A percentile compares a stretch with the other conserved stretches of the same genome.
Evolutionary conservation across 2,797 vertebrate genomes (phyloP).

Genomic region (Rhinogobio ventralis): DNA sequence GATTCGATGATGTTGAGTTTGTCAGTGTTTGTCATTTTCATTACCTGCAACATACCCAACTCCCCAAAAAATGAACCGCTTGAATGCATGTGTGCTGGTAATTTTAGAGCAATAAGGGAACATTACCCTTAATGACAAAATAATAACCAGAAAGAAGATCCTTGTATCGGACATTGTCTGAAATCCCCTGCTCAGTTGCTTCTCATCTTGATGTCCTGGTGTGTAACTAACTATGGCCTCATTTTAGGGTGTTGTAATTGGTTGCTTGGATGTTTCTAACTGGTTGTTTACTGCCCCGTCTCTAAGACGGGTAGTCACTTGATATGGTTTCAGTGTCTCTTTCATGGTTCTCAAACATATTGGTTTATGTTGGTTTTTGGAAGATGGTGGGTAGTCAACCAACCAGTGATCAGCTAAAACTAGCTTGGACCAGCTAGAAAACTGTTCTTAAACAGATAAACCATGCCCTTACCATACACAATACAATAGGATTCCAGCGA

Average conservation of each 20-base stretch:
- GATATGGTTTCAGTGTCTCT: not conserved
- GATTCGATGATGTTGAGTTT: slow-evolving; percentile 71
- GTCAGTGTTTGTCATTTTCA: slow-evolving; percentile 45
- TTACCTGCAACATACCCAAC: slow-evolving; percentile 44
- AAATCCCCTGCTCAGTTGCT: slow-evolving; percentile 63
- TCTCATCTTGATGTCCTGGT: slow-evolving; percentile 68
- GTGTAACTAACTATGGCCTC: slow-evolving; percentile 22
- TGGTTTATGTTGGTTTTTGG: not conserved
- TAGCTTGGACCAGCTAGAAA: not conserved
- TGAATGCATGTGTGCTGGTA: slow-evolving; percentile 40
- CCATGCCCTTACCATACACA: not conserved
- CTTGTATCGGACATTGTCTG: slow-evolving; percentile 70
- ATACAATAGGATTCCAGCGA: not conserved
- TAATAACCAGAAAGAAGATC: slow-evolving; percentile 55
- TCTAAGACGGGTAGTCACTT: not conserved
- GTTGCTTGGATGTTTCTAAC: not conserved
- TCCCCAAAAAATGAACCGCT: not conserved
- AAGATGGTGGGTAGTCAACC: not conserved
- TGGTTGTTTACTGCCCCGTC: not conserved
- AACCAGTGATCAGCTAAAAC: not conserved
- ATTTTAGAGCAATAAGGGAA: slow-evolving; percentile 51
- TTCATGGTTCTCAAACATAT: not conserved
- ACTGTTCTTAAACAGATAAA: not conserved
- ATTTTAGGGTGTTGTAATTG: not conserved
- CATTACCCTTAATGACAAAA: slow-evolving; percentile 67